These are phyloP conservation scores for Rallus crepitans DNA, from an alignment of 2,797 vertebrate species.

Conservation along the genomic window DNA sequence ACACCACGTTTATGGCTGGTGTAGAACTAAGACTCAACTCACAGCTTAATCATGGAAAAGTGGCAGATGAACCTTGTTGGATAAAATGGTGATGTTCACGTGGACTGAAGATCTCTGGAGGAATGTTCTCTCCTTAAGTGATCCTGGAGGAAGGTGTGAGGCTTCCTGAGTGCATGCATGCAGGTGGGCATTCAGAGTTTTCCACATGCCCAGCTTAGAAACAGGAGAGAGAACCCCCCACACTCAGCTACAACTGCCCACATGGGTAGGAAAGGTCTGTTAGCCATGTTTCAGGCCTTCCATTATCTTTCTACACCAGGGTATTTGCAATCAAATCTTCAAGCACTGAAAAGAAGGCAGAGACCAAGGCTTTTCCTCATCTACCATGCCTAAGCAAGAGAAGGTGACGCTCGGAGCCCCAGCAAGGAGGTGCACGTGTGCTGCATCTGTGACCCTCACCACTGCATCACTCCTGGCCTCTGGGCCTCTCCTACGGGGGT, in stretches of 20 bases:
- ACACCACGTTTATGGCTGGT: background rate
- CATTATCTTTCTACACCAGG: background rate
- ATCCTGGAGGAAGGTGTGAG: background rate
- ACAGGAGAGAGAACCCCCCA: background rate
- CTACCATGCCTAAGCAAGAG: background rate
- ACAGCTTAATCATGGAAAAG: background rate
- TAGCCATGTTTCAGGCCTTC: background rate
- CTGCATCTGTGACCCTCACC: background rate
- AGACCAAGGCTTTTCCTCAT: background rate
- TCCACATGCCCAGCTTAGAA: background rate
- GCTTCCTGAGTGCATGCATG: too few species aligned
- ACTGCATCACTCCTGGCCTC: background rate
- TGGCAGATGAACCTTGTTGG: background rate
- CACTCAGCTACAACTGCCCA: background rate
- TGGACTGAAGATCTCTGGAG: background rate
- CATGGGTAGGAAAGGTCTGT: background rate
- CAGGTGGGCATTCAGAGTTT: background rate
- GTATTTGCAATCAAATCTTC: background rate
- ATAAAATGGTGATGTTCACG: background rate
- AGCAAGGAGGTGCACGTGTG: fast-evolving
- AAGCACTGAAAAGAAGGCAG: background rate
- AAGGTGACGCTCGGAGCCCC: background rate
- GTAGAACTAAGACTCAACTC: background rate
- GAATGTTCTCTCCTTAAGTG: background rate
- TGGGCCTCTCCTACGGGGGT: fast-evolving